Conservation (phyloP, 2,113 vertebrate genomes). For the Cryptoleucopteryx plumbea region DNA sequence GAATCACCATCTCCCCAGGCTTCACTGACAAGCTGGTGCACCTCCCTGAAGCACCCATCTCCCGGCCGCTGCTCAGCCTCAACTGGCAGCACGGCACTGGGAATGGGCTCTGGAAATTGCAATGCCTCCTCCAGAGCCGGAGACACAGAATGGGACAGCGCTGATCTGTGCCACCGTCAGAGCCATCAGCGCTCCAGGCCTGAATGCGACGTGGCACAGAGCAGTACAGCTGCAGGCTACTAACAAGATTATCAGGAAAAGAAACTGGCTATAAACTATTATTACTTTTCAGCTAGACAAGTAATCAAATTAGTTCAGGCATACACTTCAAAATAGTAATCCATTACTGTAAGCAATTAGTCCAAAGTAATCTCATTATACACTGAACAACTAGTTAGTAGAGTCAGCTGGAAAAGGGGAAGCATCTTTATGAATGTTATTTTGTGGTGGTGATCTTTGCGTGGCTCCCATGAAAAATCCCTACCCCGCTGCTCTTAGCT, state of each 20-base stretch:
- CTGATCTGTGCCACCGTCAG: neutral
- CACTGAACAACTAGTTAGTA: conserved; percentile 14
- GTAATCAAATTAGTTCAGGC: conserved; percentile 56
- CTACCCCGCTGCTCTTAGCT: neutral
- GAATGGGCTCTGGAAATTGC: neutral
- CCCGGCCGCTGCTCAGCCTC: neutral
- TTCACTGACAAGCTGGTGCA: neutral
- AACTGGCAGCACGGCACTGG: fast-evolving
- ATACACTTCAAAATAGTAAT: neutral
- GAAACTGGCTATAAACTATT: conserved; percentile 25
- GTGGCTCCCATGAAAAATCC: neutral
- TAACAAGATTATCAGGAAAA: conserved; percentile 46
- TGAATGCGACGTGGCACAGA: neutral
- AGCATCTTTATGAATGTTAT: neutral
- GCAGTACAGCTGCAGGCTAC: conserved; percentile 1
- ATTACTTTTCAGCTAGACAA: conserved; percentile 47
- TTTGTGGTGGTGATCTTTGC: neutral
- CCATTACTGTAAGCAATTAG: conserved; percentile 30
- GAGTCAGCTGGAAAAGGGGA: neutral
- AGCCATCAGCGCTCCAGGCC: neutral
- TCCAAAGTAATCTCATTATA: conserved; percentile 36
- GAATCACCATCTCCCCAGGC: neutral
- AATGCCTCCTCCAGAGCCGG: neutral
- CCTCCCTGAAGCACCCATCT: neutral
- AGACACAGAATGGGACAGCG: fast-evolving